Evolutionary conservation across 2,113 vertebrate species (phyloP), one percentile per base, ranked within the genome.

Genomic region (Chrysemys picta): DNA sequence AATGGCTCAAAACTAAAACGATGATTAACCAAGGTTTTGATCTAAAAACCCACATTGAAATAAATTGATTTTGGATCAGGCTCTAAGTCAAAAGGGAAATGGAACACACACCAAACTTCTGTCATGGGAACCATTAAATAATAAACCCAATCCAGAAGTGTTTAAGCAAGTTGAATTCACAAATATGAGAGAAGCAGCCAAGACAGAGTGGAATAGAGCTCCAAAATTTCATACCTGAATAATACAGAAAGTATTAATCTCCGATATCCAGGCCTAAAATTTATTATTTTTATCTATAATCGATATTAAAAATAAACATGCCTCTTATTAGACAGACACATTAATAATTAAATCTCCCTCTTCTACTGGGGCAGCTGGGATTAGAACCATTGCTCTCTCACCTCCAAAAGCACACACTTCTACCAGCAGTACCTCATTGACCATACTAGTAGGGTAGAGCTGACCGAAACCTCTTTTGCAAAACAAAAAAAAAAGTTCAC

Each of bases 61-160:
- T 95, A 95, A 94, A 62, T 93, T 86, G 91, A 89, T 93, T 96
- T 84, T 93, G 89, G 79, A 96, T 80, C 72, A 95, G 52, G 80
- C 83, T 38, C 92, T 93, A 84, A 95, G 94, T 81, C 83, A 65
- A 82, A 85, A 86, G 83, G 89, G 82, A 76, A 95, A 84, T 88
- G 5, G 42, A 94, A 72, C 42, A 79, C 38, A 7, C 17, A 81
- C 65, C 86, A 84, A 75, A 75, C 91, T 52, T 6, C 72, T 92
- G 83, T 76, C 92, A 82, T 95, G 93, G 91, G 59, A 90, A 19
- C 59, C 2, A 0, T 93, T 88, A 93, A 94, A 84, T 45, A 88
- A 56, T 24, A 86, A 82, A 80, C 83, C 72, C 90, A 93, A n/a
- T 86, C 85, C 24, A 91, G 38, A 96, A 90, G 76, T 69, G 21